Evolutionary conservation across 2,113 vertebrate genomes (phyloP), one percentile per base, ranked within the genome.

Genomic region (Mastomys natalensis): DNA sequence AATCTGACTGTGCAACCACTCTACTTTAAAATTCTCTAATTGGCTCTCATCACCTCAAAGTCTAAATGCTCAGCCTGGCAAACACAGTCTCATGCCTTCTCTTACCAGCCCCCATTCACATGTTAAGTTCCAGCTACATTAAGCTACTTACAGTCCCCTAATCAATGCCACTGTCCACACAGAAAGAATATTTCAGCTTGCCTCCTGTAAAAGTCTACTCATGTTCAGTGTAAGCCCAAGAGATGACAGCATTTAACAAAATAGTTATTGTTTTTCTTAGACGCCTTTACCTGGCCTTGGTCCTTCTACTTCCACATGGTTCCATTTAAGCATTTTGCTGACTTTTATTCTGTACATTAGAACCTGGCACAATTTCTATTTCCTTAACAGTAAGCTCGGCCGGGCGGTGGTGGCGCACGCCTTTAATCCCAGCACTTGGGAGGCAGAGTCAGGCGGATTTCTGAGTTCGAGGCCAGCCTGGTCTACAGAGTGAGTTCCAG

Each of bases 51-150:
- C 58, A 64, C 76, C 86, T 95, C 76, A 88, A 86, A 93, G 78
- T 80, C 64, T 43, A 95, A 94, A 95, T 11, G 31, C 81, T 68
- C 51, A 64, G 16, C 21, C 51, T 17, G 58, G 53, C n/a, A 86
- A 94, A 95, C 78, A 96, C 89, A 43, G 77, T 89, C n/a, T 81
- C 81, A 34, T 29, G 80, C 55, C n/a, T 96, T 96, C 70, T 97
- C 70, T 87, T 72, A 70, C 34, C 31, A 76, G 43, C 43, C 51
- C 22, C 55, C 40, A 93, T 76, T 93, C 64, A 84, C 29, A 93
- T 21, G 62, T 80, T 87, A 84, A 90, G 40, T 55, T 84, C 93
- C 29, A 72, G 66, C 24, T 90, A 90, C 34, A 60, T 34, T 66
- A 87, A 89, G 70, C 66, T 93, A 92, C 68, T 94, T 87, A 58